Percentiles rank a stretch among this genome's conserved stretches.
phyloP scores from a whole-genome alignment of 2,797 vertebrate genomes.

The Australoheros facetus region DNA sequence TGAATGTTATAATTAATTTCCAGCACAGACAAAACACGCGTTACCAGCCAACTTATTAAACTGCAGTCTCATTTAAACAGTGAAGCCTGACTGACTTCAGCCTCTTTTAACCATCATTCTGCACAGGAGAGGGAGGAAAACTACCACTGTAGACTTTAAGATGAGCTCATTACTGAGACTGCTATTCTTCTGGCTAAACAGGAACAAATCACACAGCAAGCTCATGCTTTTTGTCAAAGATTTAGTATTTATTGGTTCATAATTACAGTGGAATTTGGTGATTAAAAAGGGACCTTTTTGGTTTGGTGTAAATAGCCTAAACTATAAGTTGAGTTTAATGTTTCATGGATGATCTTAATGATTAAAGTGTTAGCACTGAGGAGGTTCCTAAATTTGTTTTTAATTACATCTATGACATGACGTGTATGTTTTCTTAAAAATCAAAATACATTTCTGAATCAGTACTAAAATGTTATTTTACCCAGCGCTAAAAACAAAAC shows the following conservation, averaged over 20 bases:
- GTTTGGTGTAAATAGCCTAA: background rate
- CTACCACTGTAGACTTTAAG: background rate
- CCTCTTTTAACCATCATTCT: background rate
- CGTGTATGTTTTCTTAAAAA: background rate
- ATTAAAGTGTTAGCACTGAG: background rate
- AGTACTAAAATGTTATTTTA: background rate
- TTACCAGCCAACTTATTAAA: background rate
- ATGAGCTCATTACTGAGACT: background rate
- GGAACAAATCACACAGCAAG: background rate
- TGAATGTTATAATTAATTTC: background rate
- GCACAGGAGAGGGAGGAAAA: constrained; percentile 39
- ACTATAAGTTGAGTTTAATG: background rate
- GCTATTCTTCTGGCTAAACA: background rate
- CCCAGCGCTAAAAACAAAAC: background rate
- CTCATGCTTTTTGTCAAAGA: background rate
- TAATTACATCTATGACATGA: background rate
- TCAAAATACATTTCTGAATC: background rate
- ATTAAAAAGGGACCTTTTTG: background rate
- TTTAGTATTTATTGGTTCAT: background rate
- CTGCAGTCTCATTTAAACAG: background rate
- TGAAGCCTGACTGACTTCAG: background rate
- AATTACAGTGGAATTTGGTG: background rate
- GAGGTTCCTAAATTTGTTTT: background rate
- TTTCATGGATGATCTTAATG: background rate
- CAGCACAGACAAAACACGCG: background rate